Conservation (phyloP, 2,113 vertebrate species). For the Hemibagrus wyckioides region DNA sequence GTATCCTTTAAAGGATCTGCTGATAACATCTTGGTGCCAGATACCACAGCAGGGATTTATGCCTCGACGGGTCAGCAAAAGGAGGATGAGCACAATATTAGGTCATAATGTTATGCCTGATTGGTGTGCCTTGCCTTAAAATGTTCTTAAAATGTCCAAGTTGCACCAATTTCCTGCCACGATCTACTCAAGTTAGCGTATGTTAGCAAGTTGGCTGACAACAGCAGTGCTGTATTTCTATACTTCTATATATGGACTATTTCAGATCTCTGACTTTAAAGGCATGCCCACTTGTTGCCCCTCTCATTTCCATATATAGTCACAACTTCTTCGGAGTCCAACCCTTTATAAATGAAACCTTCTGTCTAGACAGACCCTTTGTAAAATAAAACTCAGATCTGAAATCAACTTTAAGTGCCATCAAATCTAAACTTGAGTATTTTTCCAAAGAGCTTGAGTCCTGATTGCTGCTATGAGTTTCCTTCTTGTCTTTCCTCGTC, state of each 20-base stretch:
- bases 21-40: too few species aligned
- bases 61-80: too few species aligned
- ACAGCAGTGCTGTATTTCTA: background rate
- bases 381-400: constrained; percentile 1
- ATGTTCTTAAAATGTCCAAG: background rate
- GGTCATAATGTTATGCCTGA: too few species aligned
- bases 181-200: background rate
- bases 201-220: background rate
- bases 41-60: too few species aligned
- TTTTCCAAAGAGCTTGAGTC: background rate
- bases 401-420: constrained; percentile 1
- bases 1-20: too few species aligned
- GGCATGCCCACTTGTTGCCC: background rate
- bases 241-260: background rate
- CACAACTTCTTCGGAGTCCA: background rate
- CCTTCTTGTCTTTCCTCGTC: background rate
- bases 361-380: background rate
- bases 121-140: background rate
- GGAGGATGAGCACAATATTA: too few species aligned
- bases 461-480: background rate
- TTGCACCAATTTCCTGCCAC: too few species aligned
- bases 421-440: background rate
- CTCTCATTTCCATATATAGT: background rate
- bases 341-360: background rate
- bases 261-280: background rate